These are phyloP conservation scores for Emydoidea blandingii DNA, from an alignment of 2,797 vertebrate species.

Conservation along the genomic window DNA sequence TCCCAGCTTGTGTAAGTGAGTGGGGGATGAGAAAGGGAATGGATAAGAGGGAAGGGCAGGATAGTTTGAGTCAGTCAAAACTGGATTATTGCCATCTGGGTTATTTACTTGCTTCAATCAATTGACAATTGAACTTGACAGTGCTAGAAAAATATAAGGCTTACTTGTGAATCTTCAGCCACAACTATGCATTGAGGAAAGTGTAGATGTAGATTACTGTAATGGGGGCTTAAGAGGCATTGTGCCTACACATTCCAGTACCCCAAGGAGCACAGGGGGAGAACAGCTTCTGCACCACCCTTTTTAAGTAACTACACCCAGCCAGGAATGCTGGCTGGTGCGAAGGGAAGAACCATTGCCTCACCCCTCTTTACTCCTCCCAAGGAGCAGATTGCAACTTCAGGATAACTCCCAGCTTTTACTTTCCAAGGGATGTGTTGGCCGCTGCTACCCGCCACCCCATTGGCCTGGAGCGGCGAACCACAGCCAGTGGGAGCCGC, in stretches of 20 bases:
- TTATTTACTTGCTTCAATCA: neutral
- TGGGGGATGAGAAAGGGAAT: neutral
- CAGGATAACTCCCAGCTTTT: neutral
- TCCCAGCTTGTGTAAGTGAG: neutral
- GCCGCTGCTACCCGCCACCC: too few relatives aligned
- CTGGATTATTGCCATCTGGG: neutral
- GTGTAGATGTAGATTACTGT: neutral
- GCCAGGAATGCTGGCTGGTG: neutral
- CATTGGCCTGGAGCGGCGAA: too few relatives aligned
- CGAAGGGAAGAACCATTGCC: neutral
- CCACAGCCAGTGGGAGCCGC: too few relatives aligned
- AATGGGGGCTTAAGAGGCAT: neutral
- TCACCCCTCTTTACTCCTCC: neutral
- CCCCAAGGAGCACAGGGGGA: neutral
- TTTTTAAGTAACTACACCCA: neutral
- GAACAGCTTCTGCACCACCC: neutral
- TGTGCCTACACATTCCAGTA: neutral
- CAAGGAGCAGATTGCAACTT: neutral
- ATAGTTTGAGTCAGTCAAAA: neutral
- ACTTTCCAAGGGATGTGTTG: neutral
- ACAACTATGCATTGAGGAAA: neutral
- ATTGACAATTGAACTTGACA: neutral
- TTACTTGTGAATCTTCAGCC: neutral
- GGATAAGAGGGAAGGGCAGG: neutral
- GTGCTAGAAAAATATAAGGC: neutral